phyloP scores from a whole-genome alignment of 2,888 invertebrate genomes.

The Chymomyza caudatula region DNA sequence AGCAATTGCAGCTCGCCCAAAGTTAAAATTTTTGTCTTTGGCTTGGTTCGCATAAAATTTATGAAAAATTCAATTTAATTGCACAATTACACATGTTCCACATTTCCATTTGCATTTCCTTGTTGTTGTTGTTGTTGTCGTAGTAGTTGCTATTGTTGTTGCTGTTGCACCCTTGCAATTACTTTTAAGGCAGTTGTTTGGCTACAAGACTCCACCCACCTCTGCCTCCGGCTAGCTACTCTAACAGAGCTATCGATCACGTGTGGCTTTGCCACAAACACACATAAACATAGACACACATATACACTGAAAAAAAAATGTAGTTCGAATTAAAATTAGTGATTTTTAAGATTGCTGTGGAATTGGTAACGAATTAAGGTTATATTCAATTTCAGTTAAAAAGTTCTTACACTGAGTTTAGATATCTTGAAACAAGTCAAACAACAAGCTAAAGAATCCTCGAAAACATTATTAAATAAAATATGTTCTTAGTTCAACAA shows the following conservation, averaged over 20 bases:
- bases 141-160: conserved; percentile 28
- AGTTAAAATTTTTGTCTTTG: conserved; percentile 34
- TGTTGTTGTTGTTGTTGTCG: conserved; percentile 20
- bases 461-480: too few relatives aligned
- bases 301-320: not conserved
- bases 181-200: conserved; percentile 64
- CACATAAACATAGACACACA: conserved; percentile 15
- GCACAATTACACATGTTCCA: conserved; percentile 74
- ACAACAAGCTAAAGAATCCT: too few relatives aligned
- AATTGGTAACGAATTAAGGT: too few relatives aligned
- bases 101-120: conserved; percentile 49
- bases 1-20: conserved; percentile 38
- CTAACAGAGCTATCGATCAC: conserved; percentile 62
- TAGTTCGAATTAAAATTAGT: too few relatives aligned
- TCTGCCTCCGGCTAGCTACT: conserved; percentile 4
- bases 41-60: conserved; percentile 55
- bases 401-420: too few relatives aligned
- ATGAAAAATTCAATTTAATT: conserved; percentile 78
- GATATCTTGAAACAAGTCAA: too few relatives aligned
- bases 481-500: too few relatives aligned
- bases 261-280: conserved; percentile 62
- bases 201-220: conserved; percentile 4
- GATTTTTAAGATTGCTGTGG: too few relatives aligned
- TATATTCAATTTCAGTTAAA: too few relatives aligned
- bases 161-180: conserved; percentile 67